Evolutionary conservation across 2,888 invertebrate species (phyloP), one percentile per base, ranked within the genome.

Genomic region (Pheosia tremula): DNA sequence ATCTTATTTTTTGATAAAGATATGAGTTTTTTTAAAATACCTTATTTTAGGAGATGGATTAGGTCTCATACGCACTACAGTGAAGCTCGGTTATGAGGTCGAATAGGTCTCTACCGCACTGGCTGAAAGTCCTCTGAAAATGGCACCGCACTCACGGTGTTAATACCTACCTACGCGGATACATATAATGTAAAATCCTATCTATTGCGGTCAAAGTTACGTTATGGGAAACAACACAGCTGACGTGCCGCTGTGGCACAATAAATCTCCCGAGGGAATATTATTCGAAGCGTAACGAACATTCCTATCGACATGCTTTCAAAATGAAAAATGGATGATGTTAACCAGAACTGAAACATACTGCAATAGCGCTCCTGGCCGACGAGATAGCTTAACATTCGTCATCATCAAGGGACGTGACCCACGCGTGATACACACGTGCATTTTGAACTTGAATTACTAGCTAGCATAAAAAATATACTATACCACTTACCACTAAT

Each of bases 401-500:
- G 76, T 82, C 81, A 82, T 80, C 75, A 78, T 76, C 78, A 80
- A 66, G 66, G 70, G 75, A 77, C 77, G 74, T 71, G 68, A 71
- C 75, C 72, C 63, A 71, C 57, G 68, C 53, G 62, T 8, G 58
- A 66, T 62, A 73, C 77, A 73, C 59, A 78, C 72, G 37, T 56
- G 24, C 62, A 4, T 55, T 11, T 4, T 39, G 43, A 8, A 10
- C 4, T 43, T 9, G 43, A 43, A 9, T 9, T 43, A 43, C 10
- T 43, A 9, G 8, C 43, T 43, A 7, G 41, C 5, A 9, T 43
- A 10, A 10, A 43, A 43, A 9, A 43, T n/a, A n/a, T n/a, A n/a
- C n/a, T n/a, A n/a, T n/a, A n/a, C n/a, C n/a, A n/a, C n/a, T n/a
- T n/a, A n/a, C n/a, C n/a, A n/a, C n/a, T n/a, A n/a, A n/a, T n/a